Base-by-base conservation (phyloP, 2,888 invertebrate species). In the Cephus pulcher region DNA sequence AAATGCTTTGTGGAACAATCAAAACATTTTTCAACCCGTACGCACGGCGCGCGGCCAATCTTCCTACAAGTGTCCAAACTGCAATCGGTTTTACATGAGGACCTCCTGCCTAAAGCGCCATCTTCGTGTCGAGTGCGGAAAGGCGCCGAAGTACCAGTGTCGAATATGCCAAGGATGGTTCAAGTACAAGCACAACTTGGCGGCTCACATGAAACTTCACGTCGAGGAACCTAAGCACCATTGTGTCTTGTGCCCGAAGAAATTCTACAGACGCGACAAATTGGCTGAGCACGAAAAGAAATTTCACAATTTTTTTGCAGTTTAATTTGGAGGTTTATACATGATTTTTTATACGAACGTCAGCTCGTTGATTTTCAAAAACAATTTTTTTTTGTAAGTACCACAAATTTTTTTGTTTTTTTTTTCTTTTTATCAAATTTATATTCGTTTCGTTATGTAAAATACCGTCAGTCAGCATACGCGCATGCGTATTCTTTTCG, bases 31-130 rank as follows among this genome's bases (percentile, higher is more conserved):
- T 76, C 84, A 88, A 78, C 85, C 86, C 1, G 84, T 85, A 34
- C 81, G 82, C 76, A 85, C 87, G 35, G 83, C 85, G 4, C 85
- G 87, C 23, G 88, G 87, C 73, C 87, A 86, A 78, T 84, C 87
- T 73, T 85, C 85, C 30, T 94, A 93, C 92, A 93, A 93, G 87
- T 95, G 95, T 88, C 93, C 94, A 75, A 93, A 93, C 88, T 94
- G 94, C 83, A 87, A 83, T 79, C 90, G 91, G 73, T 88, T 86
- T 80, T 91, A 91, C 84, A 88, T 88, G 85, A 82, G 90, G 37
- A 84, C 86, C 3, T 89, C 89, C 40, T 90, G 89, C 78, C 79
- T 90, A 78, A 89, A 83, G 69, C 88, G 90, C 1, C 92, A 92
- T 79, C 81, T 92, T 15, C 88, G 90, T 12, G 88, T 90, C 76